Base-by-base conservation (phyloP, 2,888 invertebrate genomes). In the Epistrophe grossulariae region DNA sequence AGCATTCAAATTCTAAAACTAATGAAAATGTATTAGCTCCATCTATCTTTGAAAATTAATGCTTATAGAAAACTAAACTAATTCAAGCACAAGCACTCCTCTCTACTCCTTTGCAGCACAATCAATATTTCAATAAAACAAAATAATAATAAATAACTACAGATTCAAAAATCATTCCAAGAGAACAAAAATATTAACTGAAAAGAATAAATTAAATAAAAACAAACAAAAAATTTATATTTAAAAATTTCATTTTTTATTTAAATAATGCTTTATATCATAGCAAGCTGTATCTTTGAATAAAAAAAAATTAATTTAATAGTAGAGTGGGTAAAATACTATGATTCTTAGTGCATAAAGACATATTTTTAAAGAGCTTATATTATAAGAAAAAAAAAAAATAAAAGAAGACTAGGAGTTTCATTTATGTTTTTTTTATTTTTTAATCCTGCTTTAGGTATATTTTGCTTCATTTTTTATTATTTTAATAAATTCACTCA, bases 161-260 rank as follows among this genome's bases (percentile, higher is more conserved):
- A 48, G 1, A 24, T 24, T 24, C 24, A 24, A 1, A 8, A 28
- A 74, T 15, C 38, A 13, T 24, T 24, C 24, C 24, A 24, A 24
- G 24, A 8, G 2, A 45, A 2, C 4, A 31, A 74, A 19, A 28
- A 10, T 31, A 35, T 0, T 1, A 43, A 43, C 48, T 45, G 35
- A 40, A 28, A 60, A 38, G 9, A 10, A 59, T 13, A 40, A 50
- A 60, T 11, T 15, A 52, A 71, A 60, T 28, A 43, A 71, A 19
- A 45, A 72, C 9, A 57, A 57, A 72, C 24, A 55, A 1, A 43
- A 71, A 71, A 71, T 60, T 76, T 81, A 72, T 72, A 78, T 88
- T 85, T 89, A 88, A 82, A 76, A 79, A 73, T 83, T 66, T 80
- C 78, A 73, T 88, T 78, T 81, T n/a, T 85, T 85, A 87, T 88